Conservation (phyloP, 2,888 invertebrate species). For the Chorisops tibialis region DNA sequence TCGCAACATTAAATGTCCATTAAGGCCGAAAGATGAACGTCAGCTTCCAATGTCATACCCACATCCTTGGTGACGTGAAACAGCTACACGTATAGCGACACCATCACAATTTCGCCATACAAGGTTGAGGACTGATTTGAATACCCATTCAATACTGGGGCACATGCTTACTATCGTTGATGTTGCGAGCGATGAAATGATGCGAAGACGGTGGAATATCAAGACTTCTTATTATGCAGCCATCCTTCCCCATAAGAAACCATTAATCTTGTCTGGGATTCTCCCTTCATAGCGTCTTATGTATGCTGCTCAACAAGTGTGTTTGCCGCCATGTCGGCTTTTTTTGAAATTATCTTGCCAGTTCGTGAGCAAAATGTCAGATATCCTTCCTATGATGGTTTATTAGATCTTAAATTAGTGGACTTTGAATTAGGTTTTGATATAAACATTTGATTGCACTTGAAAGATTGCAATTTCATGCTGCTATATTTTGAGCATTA, state of each 20-base stretch:
- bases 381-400: neutral
- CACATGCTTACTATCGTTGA: no score
- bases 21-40: slow-evolving; percentile 5
- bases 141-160: neutral
- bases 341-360: neutral
- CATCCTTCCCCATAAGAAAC: neutral
- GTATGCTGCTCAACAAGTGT: slow-evolving; percentile 9
- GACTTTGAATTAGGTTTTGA: no score
- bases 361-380: neutral
- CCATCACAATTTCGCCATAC: slow-evolving; percentile 1
- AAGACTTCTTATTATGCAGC: slow-evolving; percentile 2
- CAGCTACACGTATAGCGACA: neutral
- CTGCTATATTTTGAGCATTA: no score
- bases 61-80: neutral
- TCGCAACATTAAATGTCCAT: slow-evolving; percentile 11
- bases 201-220: no score
- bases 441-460: no score
- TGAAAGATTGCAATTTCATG: no score
- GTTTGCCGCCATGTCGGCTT: slow-evolving; percentile 1
- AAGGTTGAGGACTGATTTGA: slow-evolving; percentile 12
- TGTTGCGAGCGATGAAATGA: no score
- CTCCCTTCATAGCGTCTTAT: neutral
- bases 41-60: neutral
- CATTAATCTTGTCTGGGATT: slow-evolving; percentile 1
- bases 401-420: no score